Conservation (phyloP, 2,113 vertebrate species). For the Lagenorhynchus albirostris region DNA sequence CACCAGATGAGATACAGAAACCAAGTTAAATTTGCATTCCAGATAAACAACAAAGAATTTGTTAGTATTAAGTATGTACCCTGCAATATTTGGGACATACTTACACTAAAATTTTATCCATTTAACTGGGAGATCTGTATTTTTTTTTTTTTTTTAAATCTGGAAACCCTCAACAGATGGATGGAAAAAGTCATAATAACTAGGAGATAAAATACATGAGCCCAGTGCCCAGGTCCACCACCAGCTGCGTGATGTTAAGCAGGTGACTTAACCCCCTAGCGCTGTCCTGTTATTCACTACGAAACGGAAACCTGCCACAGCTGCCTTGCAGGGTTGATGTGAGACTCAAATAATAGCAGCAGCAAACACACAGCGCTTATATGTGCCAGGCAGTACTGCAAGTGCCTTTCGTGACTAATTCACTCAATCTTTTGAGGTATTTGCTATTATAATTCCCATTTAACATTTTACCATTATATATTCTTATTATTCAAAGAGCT, state of each 20-base stretch:
- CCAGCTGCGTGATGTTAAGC: background rate
- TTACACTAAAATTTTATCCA: background rate
- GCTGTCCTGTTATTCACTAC: background rate
- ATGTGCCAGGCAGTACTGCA: background rate
- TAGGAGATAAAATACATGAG: background rate
- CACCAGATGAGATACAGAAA: background rate
- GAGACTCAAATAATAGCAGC: background rate
- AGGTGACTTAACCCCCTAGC: too few species aligned
- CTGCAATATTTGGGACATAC: background rate
- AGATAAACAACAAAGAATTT: background rate
- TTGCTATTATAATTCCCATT: background rate
- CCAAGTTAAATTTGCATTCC: background rate
- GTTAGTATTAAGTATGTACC: background rate
- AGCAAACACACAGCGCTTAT: rapidly evolving
- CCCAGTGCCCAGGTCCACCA: background rate
- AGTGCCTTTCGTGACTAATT: background rate
- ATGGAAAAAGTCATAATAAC: background rate
- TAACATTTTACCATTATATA: background rate
- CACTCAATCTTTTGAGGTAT: too few species aligned
- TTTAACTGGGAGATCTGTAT: background rate
- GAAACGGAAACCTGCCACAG: background rate
- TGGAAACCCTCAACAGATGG: background rate
- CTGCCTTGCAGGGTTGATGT: background rate
- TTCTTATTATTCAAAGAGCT: background rate
- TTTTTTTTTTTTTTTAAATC: background rate